Percentiles rank a stretch among this genome's conserved stretches.
Conservation (phyloP, 2,113 vertebrate species). For the Eulacestoma nigropectus region DNA sequence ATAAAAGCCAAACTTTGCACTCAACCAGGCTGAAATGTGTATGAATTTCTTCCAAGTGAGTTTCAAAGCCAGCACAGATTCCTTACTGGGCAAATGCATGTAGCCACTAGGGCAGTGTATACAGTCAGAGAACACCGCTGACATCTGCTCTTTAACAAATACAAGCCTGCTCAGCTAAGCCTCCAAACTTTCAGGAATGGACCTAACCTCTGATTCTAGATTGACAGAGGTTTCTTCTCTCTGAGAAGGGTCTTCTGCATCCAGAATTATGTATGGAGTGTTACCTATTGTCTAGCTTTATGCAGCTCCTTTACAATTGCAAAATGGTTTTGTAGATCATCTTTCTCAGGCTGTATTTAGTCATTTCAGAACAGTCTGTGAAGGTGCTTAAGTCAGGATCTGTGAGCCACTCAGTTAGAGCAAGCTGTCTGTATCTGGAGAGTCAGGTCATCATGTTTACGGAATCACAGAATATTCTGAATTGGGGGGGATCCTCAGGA, state of each 20-base stretch:
- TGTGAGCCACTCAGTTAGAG: neutral
- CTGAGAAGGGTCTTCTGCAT: neutral
- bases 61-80: neutral
- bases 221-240: neutral
- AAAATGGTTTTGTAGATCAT: neutral
- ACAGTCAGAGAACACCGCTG: fast-evolving
- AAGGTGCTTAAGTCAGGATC: neutral
- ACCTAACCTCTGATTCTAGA: neutral
- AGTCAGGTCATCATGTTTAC: neutral
- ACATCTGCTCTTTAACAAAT: neutral
- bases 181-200: neutral
- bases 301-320: neutral
- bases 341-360: neutral
- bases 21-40: neutral
- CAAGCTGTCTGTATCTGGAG: neutral
- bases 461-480: neutral
- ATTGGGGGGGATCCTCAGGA: neutral
- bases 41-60: neutral
- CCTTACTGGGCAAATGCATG: neutral
- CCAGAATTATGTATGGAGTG: neutral
- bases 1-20: neutral
- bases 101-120: neutral
- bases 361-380: neutral
- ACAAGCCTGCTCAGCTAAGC: neutral
- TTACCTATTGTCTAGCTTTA: neutral